Conservation (phyloP, 2,888 invertebrate genomes). For the Acleris emargana region DNA sequence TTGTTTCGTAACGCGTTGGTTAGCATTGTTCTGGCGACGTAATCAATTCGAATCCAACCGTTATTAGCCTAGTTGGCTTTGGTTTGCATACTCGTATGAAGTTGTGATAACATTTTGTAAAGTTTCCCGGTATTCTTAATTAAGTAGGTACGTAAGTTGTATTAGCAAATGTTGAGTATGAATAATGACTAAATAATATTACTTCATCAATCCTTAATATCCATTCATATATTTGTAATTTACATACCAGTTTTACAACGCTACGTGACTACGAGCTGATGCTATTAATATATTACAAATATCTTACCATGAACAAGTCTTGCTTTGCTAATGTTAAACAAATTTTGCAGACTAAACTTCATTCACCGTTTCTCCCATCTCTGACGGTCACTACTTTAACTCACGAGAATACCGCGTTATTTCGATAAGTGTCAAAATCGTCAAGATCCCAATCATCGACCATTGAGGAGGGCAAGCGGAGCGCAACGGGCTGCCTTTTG, state of each 20-base stretch:
- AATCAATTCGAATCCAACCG: slow-evolving; percentile 31
- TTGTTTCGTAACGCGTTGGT: slow-evolving; percentile 75
- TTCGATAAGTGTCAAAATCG: slow-evolving; percentile 48
- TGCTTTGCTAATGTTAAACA: too few relatives aligned
- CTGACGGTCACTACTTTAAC: background rate
- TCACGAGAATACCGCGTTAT: slow-evolving; percentile 9
- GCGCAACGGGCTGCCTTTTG: slow-evolving; percentile 52
- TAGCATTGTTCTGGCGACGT: slow-evolving; percentile 55
- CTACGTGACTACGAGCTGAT: too few relatives aligned
- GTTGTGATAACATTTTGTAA: background rate
- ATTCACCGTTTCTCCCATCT: background rate
- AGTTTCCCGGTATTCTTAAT: too few relatives aligned
- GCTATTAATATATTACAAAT: too few relatives aligned
- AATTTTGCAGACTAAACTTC: background rate
- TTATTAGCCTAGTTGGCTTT: slow-evolving; percentile 22
- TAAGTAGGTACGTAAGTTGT: too few relatives aligned
- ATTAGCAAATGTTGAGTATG: too few relatives aligned
- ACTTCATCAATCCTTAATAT: too few relatives aligned
- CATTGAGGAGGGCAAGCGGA: slow-evolving; percentile 52
- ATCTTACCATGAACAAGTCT: too few relatives aligned
- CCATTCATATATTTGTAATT: too few relatives aligned
- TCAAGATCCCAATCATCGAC: slow-evolving; percentile 53
- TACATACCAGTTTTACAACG: too few relatives aligned
- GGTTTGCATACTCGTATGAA: slow-evolving; percentile 20
- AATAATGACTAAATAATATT: too few relatives aligned